These are phyloP conservation scores for Clarias pachynema DNA, from an alignment of 2,797 vertebrate genomes.

Conservation along the genomic window DNA sequence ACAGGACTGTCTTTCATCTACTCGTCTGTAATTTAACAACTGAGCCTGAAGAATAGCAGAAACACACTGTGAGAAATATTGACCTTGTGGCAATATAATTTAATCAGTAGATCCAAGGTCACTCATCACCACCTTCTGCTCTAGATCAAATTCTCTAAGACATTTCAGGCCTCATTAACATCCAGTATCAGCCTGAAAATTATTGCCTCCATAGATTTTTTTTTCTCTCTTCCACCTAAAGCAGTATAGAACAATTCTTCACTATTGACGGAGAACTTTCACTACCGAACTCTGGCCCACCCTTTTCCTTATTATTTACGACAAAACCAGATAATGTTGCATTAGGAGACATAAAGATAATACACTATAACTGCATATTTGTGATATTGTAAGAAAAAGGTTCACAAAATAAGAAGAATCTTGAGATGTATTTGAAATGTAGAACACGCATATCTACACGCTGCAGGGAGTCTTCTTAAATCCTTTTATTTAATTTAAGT, in stretches of 20 bases:
- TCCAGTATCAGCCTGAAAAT: slow-evolving; percentile 47
- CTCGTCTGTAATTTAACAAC: slow-evolving; percentile 37
- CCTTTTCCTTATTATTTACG: not conserved
- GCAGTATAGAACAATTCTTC: slow-evolving; percentile 41
- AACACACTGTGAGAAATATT: slow-evolving; percentile 33
- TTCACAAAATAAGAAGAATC: not conserved
- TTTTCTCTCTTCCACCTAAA: slow-evolving; percentile 30
- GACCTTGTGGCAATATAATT: slow-evolving; percentile 54
- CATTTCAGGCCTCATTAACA: slow-evolving; percentile 56
- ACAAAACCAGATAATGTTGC: not conserved
- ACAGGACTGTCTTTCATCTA: slow-evolving; percentile 26
- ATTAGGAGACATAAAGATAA: not conserved
- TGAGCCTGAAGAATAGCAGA: slow-evolving; percentile 27
- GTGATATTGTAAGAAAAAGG: not conserved
- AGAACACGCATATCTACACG: not conserved
- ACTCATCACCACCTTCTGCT: slow-evolving; percentile 61
- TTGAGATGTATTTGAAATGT: not conserved
- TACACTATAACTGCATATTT: not conserved
- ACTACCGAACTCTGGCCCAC: slow-evolving; percentile 29
- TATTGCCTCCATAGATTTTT: slow-evolving; percentile 49
- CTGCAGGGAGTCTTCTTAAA: not conserved
- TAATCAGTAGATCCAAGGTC: slow-evolving; percentile 63
- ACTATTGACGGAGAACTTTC: slow-evolving; percentile 30
- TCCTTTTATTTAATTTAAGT: not conserved
- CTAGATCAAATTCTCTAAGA: slow-evolving; percentile 62